Conservation (phyloP, 2,797 vertebrate genomes). For the Molossus molossus region DNA sequence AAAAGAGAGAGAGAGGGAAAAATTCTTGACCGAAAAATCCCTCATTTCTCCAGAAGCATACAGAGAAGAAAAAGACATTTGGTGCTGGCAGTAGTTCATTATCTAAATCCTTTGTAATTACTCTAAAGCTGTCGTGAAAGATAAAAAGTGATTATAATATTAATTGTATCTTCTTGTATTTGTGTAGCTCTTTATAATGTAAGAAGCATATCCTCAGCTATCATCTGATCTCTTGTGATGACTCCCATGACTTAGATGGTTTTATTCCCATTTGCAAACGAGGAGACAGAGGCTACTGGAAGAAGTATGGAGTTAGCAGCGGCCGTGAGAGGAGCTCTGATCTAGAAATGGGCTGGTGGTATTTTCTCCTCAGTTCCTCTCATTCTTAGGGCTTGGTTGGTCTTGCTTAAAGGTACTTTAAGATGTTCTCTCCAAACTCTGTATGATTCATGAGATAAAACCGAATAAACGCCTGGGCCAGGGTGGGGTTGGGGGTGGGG, state of each 20-base stretch:
- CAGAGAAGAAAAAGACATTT: not conserved
- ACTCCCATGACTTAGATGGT: not conserved
- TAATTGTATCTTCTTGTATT: constrained; percentile 43
- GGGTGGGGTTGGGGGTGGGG: not conserved
- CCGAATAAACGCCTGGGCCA: not conserved
- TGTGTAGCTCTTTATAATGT: constrained; percentile 48
- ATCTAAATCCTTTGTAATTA: not conserved
- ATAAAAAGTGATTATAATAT: constrained; percentile 45
- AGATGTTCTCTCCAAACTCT: not conserved
- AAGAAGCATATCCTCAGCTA: constrained; percentile 40
- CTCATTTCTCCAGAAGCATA: not conserved
- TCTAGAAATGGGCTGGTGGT: not conserved
- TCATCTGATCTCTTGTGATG: not conserved
- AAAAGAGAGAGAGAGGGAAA: not conserved
- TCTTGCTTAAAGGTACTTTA: not conserved
- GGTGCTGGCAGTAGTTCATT: constrained; percentile 8
- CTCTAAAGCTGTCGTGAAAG: constrained; percentile 60
- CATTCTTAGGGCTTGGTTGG: not conserved
- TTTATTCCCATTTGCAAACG: constrained; percentile 53
- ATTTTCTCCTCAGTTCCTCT: not conserved
- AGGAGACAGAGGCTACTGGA: not conserved
- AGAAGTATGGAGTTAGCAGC: not conserved
- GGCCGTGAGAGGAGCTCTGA: not conserved
- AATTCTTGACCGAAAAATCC: constrained; percentile 60
- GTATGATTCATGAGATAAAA: not conserved